Evolutionary conservation across 2,113 vertebrate genomes (phyloP), one percentile per base, ranked within the genome.

Genomic region (Brachyhypopomus occidentalis): DNA sequence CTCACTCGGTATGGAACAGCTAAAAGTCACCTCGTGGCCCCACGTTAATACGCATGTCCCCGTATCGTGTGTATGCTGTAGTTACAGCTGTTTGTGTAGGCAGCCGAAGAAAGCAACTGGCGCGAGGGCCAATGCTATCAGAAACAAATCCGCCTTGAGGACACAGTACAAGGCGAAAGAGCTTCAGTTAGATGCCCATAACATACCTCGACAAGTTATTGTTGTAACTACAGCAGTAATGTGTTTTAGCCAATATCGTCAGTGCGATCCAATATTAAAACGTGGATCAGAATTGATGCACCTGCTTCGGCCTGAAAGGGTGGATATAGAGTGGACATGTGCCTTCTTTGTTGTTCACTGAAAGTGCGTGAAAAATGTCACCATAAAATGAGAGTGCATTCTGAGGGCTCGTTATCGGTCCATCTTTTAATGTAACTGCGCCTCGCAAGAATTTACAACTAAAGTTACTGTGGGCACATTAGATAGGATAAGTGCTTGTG

Each of bases 1-100:
- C 75, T 71, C 45, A 78, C 80, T 64, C 36, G 4, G 9, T 55
- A 64, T 60, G 79, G 77, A 70, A 72, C 60, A 36, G 81, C 75
- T 34, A 84, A 77, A 72, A 66, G 78, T 81, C 77, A 85, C 72
- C 52, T 34, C 69, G 55, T 19, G 38, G 66, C 59, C 62, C 27
- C 58, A 72, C 52, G 64, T 80, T 78, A 76, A 75, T 72, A 60
- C 30, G 62, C 41, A 45, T 72, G 80, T 48, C 58, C 64, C 72
- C 56, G 56, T 72, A 72, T 82, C 60, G 48, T 79, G 82, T 83
- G 77, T 82, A 67, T 82, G 80, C 27, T 66, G 78, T 70, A 60
- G 58, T 70, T 77, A 78, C 84, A 83, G 85, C 84, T 59, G 78
- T 77, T 67, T 67, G 60, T 23, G 83, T 36, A 71, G 38, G 60